phyloP scores from a whole-genome alignment of 2,797 vertebrate genomes.

The Tinamus major region DNA sequence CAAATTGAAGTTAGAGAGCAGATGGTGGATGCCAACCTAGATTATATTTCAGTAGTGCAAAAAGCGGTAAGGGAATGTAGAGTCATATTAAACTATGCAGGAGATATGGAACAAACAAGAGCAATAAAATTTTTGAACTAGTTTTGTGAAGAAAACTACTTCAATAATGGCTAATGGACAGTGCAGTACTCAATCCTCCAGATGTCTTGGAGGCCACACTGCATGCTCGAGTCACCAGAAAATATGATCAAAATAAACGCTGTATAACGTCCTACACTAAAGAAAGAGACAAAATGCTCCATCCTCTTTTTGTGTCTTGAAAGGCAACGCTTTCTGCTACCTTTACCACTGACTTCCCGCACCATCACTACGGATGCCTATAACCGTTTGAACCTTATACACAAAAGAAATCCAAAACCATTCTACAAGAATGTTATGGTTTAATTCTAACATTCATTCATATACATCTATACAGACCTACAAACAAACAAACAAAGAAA shows the following conservation, averaged over 20 bases:
- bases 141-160: background rate
- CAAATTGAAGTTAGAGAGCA: background rate
- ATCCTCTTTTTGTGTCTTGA: background rate
- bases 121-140: background rate
- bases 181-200: background rate
- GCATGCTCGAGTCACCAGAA: background rate
- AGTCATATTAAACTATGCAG: background rate
- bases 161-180: background rate
- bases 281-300: background rate
- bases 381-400: background rate
- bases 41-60: background rate
- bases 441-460: background rate
- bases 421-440: background rate
- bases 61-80: rapidly evolving
- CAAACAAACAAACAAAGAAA: background rate
- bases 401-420: background rate
- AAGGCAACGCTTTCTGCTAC: background rate
- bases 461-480: background rate
- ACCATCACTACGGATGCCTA: background rate
- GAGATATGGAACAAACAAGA: background rate
- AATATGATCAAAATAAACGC: background rate
- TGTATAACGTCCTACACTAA: background rate
- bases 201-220: background rate
- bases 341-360: background rate
- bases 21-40: background rate